Base-by-base conservation (phyloP, 37 sponge, comb jelly and placozoan genomes). In the Crambe crambe region DNA sequence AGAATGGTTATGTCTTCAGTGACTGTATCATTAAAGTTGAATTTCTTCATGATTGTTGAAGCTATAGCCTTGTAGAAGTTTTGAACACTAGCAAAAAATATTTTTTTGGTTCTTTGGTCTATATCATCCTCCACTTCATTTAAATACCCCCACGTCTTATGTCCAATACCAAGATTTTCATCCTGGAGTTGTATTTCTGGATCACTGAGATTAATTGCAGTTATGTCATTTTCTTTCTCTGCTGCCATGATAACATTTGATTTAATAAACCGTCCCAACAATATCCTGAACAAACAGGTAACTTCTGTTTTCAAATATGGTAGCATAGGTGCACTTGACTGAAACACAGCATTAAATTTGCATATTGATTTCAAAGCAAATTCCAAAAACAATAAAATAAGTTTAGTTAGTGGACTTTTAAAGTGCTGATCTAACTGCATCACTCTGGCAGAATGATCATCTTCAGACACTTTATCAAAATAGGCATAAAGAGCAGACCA, bases 291-390 rank as follows among this genome's bases (percentile, higher is more conserved):
- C 25, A 80, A 23, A 27, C 61, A 62, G 2, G 8, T 70, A 12
- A 81, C 73, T 42, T 72, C 73, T 26, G 73, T 1, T 61, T 81
- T 72, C 20, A 81, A 44, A 54, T 71, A 42, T 15, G 81, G 81
- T 15, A 80, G 32, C 74, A 68, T 82, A 17, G 74, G 67, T 3
- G 73, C 36, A 38, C 59, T 72, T 37, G 72, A 61, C 47, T 83
- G 83, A 67, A 83, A 83, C 34, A 59, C 69, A 5, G 62, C 72
- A 36, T 80, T 80, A 51, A 80, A 80, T 51, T 72, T 80, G 63
- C 81, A 71, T 25, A 83, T n/a, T 17, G 69, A 67, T 0, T 67
- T 57, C 0, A 83, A 68, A 37, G 83, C 37, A 83, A 54, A 82
- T 3, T 70, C 59, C 2, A 80, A 37, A 25, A 73, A 72, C 2